phyloP scores from a whole-genome alignment of 2,113 vertebrate genomes.

The Paracanthobrama guichenoti region DNA sequence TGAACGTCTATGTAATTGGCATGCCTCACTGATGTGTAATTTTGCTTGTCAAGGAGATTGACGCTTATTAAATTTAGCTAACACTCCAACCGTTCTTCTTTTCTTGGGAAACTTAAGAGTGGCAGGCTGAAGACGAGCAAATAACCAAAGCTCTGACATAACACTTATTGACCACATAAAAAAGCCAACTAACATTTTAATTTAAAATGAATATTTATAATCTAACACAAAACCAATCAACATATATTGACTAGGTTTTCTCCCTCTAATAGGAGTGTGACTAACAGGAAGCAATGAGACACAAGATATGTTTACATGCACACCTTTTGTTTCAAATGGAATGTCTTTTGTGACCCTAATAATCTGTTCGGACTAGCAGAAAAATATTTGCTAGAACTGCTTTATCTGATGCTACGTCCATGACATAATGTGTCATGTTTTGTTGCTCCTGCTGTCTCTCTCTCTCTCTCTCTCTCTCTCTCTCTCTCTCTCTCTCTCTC shows the following conservation, averaged over 20 bases:
- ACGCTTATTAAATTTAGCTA: slow-evolving; percentile 53
- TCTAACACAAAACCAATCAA: not conserved
- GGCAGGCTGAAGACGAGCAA: slow-evolving; percentile 5
- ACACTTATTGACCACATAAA: slow-evolving; percentile 33
- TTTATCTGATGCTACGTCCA: too few relatives aligned
- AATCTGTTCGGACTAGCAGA: too few relatives aligned
- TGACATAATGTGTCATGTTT: too few relatives aligned
- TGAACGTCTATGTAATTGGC: slow-evolving; percentile 53
- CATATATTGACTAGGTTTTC: not conserved
- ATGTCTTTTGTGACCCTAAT: too few relatives aligned
- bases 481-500: too few relatives aligned
- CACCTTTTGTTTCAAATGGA: too few relatives aligned
- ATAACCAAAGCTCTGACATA: not conserved
- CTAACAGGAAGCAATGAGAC: not conserved
- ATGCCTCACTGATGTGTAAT: slow-evolving; percentile 47
- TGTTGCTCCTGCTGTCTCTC: too few relatives aligned
- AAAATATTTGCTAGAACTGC: too few relatives aligned
- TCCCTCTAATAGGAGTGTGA: not conserved
- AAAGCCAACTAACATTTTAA: not conserved
- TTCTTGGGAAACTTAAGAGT: not conserved
- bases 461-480: too few relatives aligned
- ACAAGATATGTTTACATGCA: too few relatives aligned
- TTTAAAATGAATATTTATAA: not conserved
- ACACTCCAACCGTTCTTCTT: slow-evolving; percentile 27
- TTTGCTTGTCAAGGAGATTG: slow-evolving; percentile 57